Conservation (phyloP, 2,113 vertebrate genomes). For the Prochilodus magdalenae region DNA sequence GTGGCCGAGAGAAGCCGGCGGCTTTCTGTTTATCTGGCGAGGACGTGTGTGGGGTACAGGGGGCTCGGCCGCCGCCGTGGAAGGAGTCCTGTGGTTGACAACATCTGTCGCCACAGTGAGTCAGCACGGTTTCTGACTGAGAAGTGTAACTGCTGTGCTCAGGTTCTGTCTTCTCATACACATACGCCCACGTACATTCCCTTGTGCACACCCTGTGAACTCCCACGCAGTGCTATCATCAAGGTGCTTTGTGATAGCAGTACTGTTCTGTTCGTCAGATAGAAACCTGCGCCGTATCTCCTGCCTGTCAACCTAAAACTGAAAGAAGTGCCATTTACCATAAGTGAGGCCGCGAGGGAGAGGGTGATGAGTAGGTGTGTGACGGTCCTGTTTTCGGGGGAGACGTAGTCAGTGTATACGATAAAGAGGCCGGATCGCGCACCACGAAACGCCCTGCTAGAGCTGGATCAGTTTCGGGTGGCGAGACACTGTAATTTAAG, state of each 20-base stretch:
- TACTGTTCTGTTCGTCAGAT: slow-evolving; percentile 61
- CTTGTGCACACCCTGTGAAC: slow-evolving; percentile 42
- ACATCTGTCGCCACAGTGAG: slow-evolving; percentile 49
- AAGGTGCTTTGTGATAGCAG: slow-evolving; percentile 53
- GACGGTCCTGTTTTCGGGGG: slow-evolving; percentile 13
- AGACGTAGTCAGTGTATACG: not conserved
- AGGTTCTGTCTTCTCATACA: slow-evolving; percentile 36
- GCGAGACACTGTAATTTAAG: no score
- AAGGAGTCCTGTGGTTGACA: slow-evolving; percentile 40
- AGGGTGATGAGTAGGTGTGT: slow-evolving; percentile 51
- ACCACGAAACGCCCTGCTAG: no score
- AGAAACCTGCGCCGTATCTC: slow-evolving; percentile 61
- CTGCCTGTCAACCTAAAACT: slow-evolving; percentile 61
- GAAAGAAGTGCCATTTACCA: slow-evolving; percentile 77
- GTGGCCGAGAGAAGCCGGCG: not conserved
- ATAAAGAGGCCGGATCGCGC: no score
- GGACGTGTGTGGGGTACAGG: no score
- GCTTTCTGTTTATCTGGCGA: slow-evolving; percentile 48
- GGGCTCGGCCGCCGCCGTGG: no score
- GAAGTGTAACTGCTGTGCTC: slow-evolving; percentile 31
- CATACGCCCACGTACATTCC: slow-evolving; percentile 21
- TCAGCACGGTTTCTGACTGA: slow-evolving; percentile 56
- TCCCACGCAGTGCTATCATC: slow-evolving; percentile 55
- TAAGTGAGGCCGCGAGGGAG: slow-evolving; percentile 61
- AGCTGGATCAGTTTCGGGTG: no score